phyloP scores from a whole-genome alignment of 1,140 invertebrate species.

The Wasmannia auropunctata region DNA sequence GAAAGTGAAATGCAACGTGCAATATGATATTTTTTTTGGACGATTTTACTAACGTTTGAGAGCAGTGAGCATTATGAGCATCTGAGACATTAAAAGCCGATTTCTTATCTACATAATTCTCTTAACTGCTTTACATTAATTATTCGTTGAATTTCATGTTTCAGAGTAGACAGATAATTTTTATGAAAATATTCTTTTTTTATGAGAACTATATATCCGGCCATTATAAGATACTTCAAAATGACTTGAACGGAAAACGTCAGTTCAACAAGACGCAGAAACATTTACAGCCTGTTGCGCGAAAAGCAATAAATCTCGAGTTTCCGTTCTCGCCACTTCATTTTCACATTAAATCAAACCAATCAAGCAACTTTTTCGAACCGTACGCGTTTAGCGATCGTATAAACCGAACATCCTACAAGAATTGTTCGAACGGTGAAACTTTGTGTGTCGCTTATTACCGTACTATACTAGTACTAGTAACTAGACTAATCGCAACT shows the following conservation, averaged over 20 bases:
- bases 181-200: neutral
- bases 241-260: neutral
- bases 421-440: conserved; percentile 22
- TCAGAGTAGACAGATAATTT: neutral
- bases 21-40: neutral
- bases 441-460: conserved; percentile 28
- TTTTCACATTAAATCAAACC: neutral
- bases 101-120: neutral
- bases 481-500: neutral
- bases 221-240: neutral
- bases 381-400: neutral
- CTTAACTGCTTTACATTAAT: neutral
- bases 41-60: neutral
- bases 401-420: neutral
- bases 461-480: too few species aligned
- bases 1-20: neutral
- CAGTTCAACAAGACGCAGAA: neutral
- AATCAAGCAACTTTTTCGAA: neutral
- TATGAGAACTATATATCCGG: neutral
- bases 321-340: neutral
- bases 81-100: neutral
- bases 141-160: neutral
- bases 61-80: neutral
- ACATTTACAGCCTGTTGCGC: neutral
- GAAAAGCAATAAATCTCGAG: neutral